Percentiles rank a stretch among this genome's conserved stretches.
Conservation (phyloP, 92 coral and sea anemone genomes). For the Bergia sp. region DNA sequence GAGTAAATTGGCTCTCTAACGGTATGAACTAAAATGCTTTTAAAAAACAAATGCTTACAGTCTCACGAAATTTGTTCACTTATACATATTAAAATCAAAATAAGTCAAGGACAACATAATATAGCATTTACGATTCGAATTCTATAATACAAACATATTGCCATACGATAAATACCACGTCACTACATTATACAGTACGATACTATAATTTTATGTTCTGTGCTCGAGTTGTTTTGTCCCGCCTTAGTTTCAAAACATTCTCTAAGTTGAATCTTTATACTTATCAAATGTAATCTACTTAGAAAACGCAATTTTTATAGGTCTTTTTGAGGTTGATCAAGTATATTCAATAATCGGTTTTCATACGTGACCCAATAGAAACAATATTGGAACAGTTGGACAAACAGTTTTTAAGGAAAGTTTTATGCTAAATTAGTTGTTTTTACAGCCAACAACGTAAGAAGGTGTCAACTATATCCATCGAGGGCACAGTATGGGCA, state of each 20-base stretch:
- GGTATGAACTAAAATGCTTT: not conserved
- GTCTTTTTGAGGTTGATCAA: not conserved
- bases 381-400: not conserved
- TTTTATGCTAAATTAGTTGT: not conserved
- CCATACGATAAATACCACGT: too few species aligned
- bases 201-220: not conserved
- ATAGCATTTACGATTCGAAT: not conserved
- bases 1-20: slow-evolving; percentile 2
- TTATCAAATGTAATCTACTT: too few species aligned
- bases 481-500: not conserved
- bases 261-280: not conserved
- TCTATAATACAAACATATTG: not conserved
- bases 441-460: not conserved
- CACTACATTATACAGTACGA: not conserved
- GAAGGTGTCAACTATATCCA: slow-evolving; percentile 8
- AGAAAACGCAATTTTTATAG: not conserved
- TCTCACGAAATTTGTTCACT: not conserved
- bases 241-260: not conserved
- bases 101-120: not conserved
- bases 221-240: not conserved
- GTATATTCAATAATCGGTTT: not conserved
- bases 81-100: not conserved
- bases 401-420: not conserved
- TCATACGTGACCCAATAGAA: not conserved
- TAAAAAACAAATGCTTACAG: not conserved